Evolutionary conservation across 2,113 vertebrate genomes (phyloP).

Genomic region (Chionodraco myersi): DNA sequence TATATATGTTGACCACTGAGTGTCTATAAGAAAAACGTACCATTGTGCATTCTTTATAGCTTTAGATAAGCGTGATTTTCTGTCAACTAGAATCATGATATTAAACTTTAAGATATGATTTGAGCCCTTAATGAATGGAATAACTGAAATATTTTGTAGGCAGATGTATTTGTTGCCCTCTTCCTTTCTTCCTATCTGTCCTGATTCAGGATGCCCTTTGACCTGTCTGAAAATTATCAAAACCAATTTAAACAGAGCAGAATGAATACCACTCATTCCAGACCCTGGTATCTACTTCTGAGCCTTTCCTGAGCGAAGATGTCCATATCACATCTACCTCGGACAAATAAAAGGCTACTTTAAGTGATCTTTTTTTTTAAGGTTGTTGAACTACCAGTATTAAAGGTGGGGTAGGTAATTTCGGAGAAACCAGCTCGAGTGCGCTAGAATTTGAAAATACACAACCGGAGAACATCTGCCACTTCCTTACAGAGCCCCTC

Average conservation of each 20-base stretch:
- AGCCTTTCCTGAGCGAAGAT: not conserved
- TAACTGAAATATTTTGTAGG: conserved; percentile 15
- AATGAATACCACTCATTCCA: conserved; percentile 37
- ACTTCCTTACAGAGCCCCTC: no score
- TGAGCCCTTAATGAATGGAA: not conserved
- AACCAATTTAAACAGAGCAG: conserved; percentile 6
- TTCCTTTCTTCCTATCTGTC: conserved; percentile 22
- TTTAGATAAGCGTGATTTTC: not conserved
- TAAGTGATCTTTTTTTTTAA: no score
- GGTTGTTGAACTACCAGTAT: not conserved
- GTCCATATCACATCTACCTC: not conserved
- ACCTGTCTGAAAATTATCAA: conserved; percentile 24
- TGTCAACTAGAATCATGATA: not conserved
- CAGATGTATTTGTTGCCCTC: not conserved
- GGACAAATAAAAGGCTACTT: not conserved
- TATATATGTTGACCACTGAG: not conserved
- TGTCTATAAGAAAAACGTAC: not conserved
- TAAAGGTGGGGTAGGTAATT: no score
- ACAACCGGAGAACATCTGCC: no score
- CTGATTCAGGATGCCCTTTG: conserved; percentile 52
- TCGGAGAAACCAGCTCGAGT: no score
- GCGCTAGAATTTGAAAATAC: no score
- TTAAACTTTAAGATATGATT: not conserved
- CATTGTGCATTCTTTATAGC: not conserved
- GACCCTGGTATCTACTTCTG: not conserved